These are phyloP conservation scores for Labia minor DNA, from an alignment of 2,888 invertebrate species.

Conservation along the genomic window DNA sequence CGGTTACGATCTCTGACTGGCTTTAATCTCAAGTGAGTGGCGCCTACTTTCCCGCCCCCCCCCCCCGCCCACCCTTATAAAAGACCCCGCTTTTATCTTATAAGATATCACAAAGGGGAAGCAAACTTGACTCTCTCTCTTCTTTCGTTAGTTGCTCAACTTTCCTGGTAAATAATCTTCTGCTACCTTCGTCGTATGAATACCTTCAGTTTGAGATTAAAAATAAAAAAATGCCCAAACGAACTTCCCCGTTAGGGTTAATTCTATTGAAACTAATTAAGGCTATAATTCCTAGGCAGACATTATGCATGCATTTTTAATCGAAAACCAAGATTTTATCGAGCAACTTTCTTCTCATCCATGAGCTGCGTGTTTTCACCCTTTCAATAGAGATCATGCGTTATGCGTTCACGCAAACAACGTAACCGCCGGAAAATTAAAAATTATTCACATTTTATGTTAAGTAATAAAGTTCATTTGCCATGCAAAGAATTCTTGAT, in stretches of 20 bases:
- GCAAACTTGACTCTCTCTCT: not conserved
- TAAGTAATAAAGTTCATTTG: too few species aligned
- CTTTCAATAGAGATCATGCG: too few species aligned
- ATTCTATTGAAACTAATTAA: conserved; percentile 4
- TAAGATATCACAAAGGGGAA: not conserved
- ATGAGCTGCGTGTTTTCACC: too few species aligned
- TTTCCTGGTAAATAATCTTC: too few species aligned
- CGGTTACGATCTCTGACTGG: not conserved
- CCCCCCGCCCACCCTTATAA: not conserved
- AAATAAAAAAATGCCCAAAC: not conserved
- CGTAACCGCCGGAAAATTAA: too few species aligned
- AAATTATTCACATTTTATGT: too few species aligned
- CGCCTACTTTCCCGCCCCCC: not conserved
- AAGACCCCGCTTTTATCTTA: not conserved
- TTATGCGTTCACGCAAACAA: too few species aligned
- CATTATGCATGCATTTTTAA: not conserved
- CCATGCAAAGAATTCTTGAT: too few species aligned
- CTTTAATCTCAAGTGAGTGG: conserved; percentile 9
- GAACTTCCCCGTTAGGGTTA: not conserved
- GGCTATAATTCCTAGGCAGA: not conserved
- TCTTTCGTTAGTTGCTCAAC: not conserved
- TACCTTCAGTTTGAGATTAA: not conserved
- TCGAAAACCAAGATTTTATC: not conserved
- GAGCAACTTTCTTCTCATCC: too few species aligned
- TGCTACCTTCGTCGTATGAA: not conserved